Conservation (phyloP, 2,113 vertebrate species). For the Gymnocephalus cernua region DNA sequence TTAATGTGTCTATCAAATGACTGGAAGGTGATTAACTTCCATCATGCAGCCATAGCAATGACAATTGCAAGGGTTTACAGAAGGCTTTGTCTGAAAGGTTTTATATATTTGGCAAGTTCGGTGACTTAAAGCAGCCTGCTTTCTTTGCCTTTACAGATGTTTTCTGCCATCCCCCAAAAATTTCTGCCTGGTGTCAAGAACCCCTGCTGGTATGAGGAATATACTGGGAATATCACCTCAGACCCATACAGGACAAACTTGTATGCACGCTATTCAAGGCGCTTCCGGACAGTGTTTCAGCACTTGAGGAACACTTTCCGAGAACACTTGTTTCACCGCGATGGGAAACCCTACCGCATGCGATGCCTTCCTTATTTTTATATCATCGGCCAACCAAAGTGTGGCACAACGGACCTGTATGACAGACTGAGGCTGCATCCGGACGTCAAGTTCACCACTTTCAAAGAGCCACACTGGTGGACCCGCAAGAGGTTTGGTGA, state of each 20-base stretch:
- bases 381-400: conserved; percentile 98
- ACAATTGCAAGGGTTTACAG: not conserved
- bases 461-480: conserved; percentile 99
- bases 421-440: conserved; percentile 93
- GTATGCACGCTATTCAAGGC: conserved; percentile 91
- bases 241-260: conserved; percentile 93
- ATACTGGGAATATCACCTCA: conserved; percentile 84
- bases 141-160: conserved; percentile 88
- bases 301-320: conserved; percentile 90
- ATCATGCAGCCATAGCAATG: not conserved
- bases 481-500: conserved; percentile 96
- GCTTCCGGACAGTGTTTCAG: conserved; percentile 91
- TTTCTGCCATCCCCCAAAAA: conserved; percentile 91
- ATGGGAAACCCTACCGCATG: conserved; percentile 87
- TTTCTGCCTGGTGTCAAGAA: conserved; percentile 92
- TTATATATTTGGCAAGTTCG: not conserved
- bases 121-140: conserved; percentile 14
- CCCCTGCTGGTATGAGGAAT: conserved; percentile 96
- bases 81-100: conserved; percentile 22
- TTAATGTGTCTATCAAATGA: not conserved
- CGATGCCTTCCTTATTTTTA: conserved; percentile 97
- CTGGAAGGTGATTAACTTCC: conserved; percentile 9
- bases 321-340: conserved; percentile 86
- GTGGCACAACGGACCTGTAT: conserved; percentile 96
- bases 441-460: conserved; percentile 91